Evolutionary conservation across 53 echinoderm and acorn worm species (phyloP).

Genomic region (Apostichopus leukothele): DNA sequence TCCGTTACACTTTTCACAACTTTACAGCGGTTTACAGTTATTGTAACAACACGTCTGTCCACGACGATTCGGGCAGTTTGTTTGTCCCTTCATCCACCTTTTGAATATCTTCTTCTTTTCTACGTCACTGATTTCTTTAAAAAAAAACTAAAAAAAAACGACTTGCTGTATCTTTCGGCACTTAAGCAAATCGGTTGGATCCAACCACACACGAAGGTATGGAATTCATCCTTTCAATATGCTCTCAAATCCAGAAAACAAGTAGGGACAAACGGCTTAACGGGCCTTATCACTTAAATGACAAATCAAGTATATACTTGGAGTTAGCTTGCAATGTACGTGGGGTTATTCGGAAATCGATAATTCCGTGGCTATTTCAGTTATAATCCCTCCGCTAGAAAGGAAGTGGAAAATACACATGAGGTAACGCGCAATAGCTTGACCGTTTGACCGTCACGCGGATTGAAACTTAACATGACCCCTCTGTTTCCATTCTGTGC

Average conservation of each 20-base stretch:
- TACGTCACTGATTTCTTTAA: no score
- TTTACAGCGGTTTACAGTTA: no score
- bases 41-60: no score
- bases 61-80: no score
- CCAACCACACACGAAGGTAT: not conserved
- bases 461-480: no score
- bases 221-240: not conserved
- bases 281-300: not conserved
- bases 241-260: no score
- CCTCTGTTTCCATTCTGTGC: no score
- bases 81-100: no score
- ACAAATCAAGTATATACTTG: not conserved
- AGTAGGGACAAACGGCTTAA: conserved; percentile 3
- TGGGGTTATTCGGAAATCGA: not conserved
- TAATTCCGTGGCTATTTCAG: not conserved
- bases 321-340: not conserved
- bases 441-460: no score
- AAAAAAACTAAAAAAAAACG: no score
- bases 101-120: no score
- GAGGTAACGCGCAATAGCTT: not conserved
- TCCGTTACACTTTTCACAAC: no score
- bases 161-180: not conserved
- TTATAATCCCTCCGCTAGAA: not conserved
- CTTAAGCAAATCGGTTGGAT: not conserved
- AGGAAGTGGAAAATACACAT: not conserved